These are phyloP conservation scores for Scaptomyza graminum DNA, from an alignment of 1,140 invertebrate genomes.

Conservation along the genomic window DNA sequence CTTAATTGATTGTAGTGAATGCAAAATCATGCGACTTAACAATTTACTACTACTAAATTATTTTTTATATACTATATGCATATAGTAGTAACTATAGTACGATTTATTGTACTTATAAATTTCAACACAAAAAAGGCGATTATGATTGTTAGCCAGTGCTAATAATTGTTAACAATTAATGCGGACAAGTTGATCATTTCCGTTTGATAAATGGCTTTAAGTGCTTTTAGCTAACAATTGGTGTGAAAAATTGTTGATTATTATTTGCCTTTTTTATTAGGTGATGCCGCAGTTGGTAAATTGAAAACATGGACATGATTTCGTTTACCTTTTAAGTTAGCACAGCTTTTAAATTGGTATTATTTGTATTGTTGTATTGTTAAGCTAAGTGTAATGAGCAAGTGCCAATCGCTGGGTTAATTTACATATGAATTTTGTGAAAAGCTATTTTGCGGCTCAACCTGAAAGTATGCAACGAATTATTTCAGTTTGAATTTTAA, in stretches of 20 bases:
- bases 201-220: constrained; percentile 5
- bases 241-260: background rate
- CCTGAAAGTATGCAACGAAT: constrained; percentile 27
- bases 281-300: background rate
- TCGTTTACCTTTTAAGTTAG: constrained; percentile 6
- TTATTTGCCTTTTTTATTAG: background rate
- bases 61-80: no score
- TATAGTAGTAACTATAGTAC: constrained; percentile 4
- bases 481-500: no score
- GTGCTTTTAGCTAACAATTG: constrained; percentile 2
- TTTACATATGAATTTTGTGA: constrained; percentile 5
- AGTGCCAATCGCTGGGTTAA: background rate
- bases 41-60: constrained; percentile 31
- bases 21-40: constrained; percentile 22
- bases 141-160: constrained; percentile 25
- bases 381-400: background rate
- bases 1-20: constrained; percentile 38
- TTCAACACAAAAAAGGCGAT: constrained; percentile 2
- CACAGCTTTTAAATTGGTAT: constrained; percentile 8
- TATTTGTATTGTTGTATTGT: background rate
- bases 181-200: constrained; percentile 10
- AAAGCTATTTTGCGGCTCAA: constrained; percentile 1
- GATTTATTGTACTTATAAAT: constrained; percentile 35
- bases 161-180: constrained; percentile 31
- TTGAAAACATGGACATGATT: background rate